Evolutionary conservation across 2,797 vertebrate species (phyloP).

Genomic region (Spheniscus humboldti): DNA sequence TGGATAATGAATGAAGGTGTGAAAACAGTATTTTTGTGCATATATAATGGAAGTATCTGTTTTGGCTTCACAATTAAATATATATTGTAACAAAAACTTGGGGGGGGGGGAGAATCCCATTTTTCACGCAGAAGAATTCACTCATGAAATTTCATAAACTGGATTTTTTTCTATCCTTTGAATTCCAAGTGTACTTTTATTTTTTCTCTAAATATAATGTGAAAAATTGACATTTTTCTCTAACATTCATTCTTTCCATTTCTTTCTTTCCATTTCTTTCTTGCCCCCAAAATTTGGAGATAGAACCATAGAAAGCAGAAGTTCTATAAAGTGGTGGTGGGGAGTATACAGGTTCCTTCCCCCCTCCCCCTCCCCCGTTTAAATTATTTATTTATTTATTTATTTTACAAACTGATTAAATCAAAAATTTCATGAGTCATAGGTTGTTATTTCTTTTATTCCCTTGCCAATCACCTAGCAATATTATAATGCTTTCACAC

Average conservation of each 20-base stretch:
- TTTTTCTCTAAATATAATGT: neutral
- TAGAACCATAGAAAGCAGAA: neutral
- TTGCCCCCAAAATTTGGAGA: neutral
- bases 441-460: neutral
- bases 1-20: neutral
- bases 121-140: neutral
- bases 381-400: neutral
- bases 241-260: neutral
- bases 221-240: neutral
- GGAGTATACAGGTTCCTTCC: neutral
- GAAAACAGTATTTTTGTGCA: neutral
- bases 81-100: neutral
- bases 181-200: neutral
- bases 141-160: neutral
- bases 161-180: neutral
- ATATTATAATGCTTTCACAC: neutral
- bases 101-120: neutral
- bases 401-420: neutral
- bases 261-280: neutral
- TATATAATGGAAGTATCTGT: neutral
- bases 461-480: no score
- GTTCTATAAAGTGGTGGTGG: neutral
- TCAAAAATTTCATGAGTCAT: neutral
- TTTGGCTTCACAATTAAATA: neutral
- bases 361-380: no score